Percentiles rank a stretch among this genome's conserved stretches.
Evolutionary conservation across 2,113 vertebrate species (phyloP).

Genomic region (Clarias batrachus): DNA sequence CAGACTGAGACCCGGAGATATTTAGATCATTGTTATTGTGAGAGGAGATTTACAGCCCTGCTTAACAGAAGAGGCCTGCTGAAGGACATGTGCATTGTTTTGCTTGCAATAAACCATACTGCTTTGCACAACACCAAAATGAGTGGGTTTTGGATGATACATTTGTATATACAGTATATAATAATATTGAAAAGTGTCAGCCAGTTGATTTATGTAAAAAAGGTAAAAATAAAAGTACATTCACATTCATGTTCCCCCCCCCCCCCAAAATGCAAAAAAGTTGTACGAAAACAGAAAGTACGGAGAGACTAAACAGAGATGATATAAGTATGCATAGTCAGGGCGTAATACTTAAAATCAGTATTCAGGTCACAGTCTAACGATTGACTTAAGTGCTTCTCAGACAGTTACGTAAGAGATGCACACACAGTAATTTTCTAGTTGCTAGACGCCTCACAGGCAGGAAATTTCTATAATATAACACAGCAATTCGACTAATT

Average conservation of each 20-base stretch:
- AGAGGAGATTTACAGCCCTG: conserved; percentile 38
- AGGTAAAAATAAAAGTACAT: neutral
- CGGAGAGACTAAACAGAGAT: neutral
- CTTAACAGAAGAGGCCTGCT: conserved; percentile 23
- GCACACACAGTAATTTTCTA: neutral
- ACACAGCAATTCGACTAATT: neutral
- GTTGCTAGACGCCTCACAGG: too few relatives aligned
- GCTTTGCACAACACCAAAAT: neutral
- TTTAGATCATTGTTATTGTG: conserved; percentile 50
- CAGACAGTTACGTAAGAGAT: neutral
- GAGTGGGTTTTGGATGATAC: neutral
- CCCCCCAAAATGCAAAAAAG: neutral
- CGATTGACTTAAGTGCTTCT: neutral
- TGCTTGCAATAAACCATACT: neutral
- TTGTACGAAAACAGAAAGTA: neutral
- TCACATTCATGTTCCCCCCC: neutral
- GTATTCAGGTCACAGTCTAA: neutral
- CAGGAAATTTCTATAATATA: neutral
- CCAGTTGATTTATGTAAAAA: neutral
- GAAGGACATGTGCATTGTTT: conserved; percentile 10
- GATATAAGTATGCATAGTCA: neutral
- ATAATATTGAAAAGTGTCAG: neutral
- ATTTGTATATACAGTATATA: neutral
- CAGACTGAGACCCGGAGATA: conserved; percentile 37
- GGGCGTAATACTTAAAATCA: neutral